A percentile compares a stretch with the other conserved stretches of the same genome.
Evolutionary conservation across 2,113 vertebrate genomes (phyloP).

Genomic region (Chloroceryle aenea): DNA sequence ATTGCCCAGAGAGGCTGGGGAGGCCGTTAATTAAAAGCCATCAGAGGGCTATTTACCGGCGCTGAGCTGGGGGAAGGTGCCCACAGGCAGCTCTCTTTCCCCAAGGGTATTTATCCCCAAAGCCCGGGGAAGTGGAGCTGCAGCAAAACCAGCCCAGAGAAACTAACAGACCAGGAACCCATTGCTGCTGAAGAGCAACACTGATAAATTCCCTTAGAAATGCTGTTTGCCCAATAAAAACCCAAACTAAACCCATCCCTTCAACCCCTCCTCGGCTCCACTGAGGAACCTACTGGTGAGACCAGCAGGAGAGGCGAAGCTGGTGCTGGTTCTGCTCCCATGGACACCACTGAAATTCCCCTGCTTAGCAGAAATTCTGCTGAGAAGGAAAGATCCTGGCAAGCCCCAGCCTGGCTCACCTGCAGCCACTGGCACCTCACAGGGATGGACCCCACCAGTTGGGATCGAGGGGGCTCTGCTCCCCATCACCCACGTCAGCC

Average conservation of each 20-base stretch:
- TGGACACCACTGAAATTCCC: not conserved
- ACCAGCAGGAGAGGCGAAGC: not conserved
- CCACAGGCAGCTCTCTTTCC: not conserved
- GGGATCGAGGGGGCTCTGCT: not conserved
- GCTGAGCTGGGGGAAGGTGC: not conserved
- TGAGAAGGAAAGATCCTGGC: not conserved
- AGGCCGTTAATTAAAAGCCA: not conserved
- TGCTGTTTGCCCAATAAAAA: not conserved
- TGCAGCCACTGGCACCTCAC: not conserved
- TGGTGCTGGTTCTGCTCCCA: not conserved
- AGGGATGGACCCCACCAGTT: not conserved
- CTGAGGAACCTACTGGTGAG: not conserved
- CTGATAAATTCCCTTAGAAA: not conserved
- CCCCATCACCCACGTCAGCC: not conserved
- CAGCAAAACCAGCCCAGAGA: not conserved
- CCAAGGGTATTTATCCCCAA: not conserved
- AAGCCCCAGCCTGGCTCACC: not conserved
- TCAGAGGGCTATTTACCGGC: not conserved
- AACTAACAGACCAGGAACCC: not conserved
- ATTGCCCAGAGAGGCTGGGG: not conserved
- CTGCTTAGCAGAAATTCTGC: no score
- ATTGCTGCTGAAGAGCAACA: not conserved
- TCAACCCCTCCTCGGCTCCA: not conserved
- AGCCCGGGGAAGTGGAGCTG: not conserved
- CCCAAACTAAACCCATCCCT: not conserved